Evolutionary conservation across 2,797 vertebrate species (phyloP).

Genomic region (Microctenopoma stevenorrisi): DNA sequence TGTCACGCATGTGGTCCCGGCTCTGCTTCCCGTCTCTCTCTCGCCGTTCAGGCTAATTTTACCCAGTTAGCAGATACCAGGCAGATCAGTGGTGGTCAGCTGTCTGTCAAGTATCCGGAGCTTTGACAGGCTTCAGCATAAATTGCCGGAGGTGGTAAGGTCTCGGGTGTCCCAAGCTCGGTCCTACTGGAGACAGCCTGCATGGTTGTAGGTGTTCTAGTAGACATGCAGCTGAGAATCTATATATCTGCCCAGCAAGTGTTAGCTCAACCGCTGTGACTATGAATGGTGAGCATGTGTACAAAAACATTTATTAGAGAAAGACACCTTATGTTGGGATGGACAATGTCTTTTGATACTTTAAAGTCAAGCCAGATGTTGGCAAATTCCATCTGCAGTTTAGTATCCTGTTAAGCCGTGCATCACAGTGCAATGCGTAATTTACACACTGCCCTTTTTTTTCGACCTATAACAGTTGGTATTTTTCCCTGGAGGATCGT

Average conservation of each 20-base stretch:
- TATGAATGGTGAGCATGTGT: neutral
- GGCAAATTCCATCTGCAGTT: conserved; percentile 2
- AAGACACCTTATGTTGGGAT: conserved; percentile 18
- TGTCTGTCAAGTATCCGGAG: conserved; percentile 63
- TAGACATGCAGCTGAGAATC: conserved; percentile 47
- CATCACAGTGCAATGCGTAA: conserved; percentile 17
- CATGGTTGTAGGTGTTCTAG: conserved; percentile 27
- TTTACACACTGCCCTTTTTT: conserved; percentile 36
- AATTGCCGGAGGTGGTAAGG: conserved; percentile 51
- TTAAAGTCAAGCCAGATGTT: conserved; percentile 17
- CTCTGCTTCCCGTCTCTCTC: conserved; percentile 13
- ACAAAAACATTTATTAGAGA: conserved; percentile 2
- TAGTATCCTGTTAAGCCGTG: conserved; percentile 13
- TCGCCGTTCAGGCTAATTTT: conserved; percentile 60
- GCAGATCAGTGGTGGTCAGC: conserved; percentile 69
- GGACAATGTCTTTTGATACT: conserved; percentile 8
- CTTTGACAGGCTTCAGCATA: conserved; percentile 41
- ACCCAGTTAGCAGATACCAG: conserved; percentile 70
- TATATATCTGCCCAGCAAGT: conserved; percentile 23
- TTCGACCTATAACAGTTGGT: conserved; percentile 41
- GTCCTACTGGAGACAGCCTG: conserved; percentile 22
- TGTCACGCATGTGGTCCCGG: conserved; percentile 55
- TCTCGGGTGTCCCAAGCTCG: conserved; percentile 51
- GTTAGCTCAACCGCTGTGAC: conserved; percentile 7
- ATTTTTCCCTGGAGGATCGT: conserved; percentile 41